Evolutionary conservation across 2,113 vertebrate species (phyloP).

Genomic region (Charina bottae): DNA sequence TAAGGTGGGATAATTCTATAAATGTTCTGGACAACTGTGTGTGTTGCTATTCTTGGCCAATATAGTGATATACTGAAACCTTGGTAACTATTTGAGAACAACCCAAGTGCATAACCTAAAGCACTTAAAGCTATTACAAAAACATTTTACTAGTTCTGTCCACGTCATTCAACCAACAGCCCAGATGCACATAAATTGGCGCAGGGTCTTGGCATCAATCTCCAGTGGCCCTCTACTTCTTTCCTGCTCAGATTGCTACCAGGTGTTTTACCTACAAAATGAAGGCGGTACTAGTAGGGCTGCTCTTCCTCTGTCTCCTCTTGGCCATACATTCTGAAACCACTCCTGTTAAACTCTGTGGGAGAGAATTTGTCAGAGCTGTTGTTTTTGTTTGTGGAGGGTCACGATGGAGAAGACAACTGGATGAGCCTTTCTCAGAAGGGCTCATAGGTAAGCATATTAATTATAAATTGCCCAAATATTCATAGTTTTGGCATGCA

Average conservation of each 20-base stretch:
- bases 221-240: fast-evolving
- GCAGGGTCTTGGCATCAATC: neutral
- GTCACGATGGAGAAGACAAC: constrained; percentile 82
- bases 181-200: constrained; percentile 64
- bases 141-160: constrained; percentile 58
- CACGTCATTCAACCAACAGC: neutral
- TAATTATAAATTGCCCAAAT: fast-evolving
- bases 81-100: constrained; percentile 24
- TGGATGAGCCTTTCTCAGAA: constrained; percentile 10
- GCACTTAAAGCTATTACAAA: constrained; percentile 21
- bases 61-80: fast-evolving
- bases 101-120: constrained; percentile 32
- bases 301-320: constrained; percentile 50
- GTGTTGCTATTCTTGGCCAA: neutral
- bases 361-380: constrained; percentile 80
- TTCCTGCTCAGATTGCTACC: neutral
- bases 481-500: neutral
- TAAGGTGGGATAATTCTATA: constrained; percentile 13
- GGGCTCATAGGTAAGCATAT: constrained; percentile 66
- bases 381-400: constrained; percentile 86
- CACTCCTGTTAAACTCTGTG: constrained; percentile 77
- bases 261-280: constrained; percentile 1
- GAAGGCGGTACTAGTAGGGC: constrained; percentile 21
- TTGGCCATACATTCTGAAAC: constrained; percentile 53
- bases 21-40: neutral